Conservation (phyloP, 2,888 invertebrate species). For the Malacosoma neustria region DNA sequence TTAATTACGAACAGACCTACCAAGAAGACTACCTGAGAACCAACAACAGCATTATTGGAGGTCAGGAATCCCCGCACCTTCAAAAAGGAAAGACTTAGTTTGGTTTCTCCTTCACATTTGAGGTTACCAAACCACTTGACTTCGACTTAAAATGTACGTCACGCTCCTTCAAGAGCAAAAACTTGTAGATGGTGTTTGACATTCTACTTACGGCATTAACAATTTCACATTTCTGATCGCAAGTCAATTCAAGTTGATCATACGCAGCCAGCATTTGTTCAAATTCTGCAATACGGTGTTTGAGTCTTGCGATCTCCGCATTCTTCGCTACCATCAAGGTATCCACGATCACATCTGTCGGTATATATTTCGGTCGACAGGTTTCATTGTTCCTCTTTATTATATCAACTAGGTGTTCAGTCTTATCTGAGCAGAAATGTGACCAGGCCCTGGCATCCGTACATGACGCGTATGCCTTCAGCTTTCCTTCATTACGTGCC, state of each 20-base stretch:
- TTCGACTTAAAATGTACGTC: too few relatives aligned
- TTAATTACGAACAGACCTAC: too few relatives aligned
- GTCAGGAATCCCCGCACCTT: too few relatives aligned
- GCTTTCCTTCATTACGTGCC: constrained; percentile 66
- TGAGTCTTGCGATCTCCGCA: constrained; percentile 61
- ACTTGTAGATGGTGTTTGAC: too few relatives aligned
- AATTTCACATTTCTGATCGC: constrained; percentile 58
- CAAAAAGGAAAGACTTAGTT: too few relatives aligned
- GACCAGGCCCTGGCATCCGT: constrained; percentile 76
- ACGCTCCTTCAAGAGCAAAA: too few relatives aligned
- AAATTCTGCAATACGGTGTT: constrained; percentile 58
- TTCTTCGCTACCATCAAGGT: constrained; percentile 64
- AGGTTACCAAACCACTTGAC: too few relatives aligned
- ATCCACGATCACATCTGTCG: constrained; percentile 57
- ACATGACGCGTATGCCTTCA: constrained; percentile 72
- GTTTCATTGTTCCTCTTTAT: constrained; percentile 61
- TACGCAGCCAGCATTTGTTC: constrained; percentile 57
- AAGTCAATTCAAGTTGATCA: constrained; percentile 54
- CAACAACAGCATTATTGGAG: too few relatives aligned
- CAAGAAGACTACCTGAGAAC: too few relatives aligned
- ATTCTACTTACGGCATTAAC: constrained; percentile 52
- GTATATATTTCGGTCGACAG: constrained; percentile 50
- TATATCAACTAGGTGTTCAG: constrained; percentile 72
- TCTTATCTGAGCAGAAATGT: constrained; percentile 67
- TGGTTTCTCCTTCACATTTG: too few relatives aligned